Evolutionary conservation across 2,113 vertebrate species (phyloP), one percentile per base, ranked within the genome.

Genomic region (Mixornis gularis): DNA sequence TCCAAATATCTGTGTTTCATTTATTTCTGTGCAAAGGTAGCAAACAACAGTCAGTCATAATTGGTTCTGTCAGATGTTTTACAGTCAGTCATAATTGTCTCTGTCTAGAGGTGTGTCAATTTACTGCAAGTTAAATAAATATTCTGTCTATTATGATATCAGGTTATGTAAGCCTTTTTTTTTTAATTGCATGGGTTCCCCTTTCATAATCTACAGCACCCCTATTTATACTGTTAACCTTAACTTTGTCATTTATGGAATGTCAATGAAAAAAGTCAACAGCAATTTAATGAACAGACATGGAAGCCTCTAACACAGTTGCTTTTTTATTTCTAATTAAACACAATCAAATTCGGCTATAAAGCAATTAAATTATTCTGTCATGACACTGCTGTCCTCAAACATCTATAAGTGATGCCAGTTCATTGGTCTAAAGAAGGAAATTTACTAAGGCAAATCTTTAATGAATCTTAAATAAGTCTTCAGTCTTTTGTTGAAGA

Each of bases 31-130:
- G 96, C 97, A 98, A 98, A 98, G 97, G 97, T 97, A 98, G 97
- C 97, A 98, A 98, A 98, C 98, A 98, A 98, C 97, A 98, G 98
- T 98, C 98, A 98, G 97, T 98, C 97, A 98, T 98, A 98, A 98
- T 98, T 98, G 97, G 97, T 97, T 98, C 97, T 98, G 98, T 98
- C 98, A 98, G 97, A 97, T 97, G 97, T 97, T 98, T 97, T 97
- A 98, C 96, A 98, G 97, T 98, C 97, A 98, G 97, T 98, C 97
- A 98, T 98, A 98, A 98, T 97, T 98, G 98, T 98, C 98, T 98
- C 98, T 97, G 97, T 97, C 97, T 98, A 98, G 98, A 98, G 97
- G 98, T 98, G 98, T 98, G 97, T 98, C 98, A 98, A 98, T 98
- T 98, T 98, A 97, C 97, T 97, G 97, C 96, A 97, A 97, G 96